Evolutionary conservation across 30 jellyfish, hydroid and myxozoan genomes (phyloP), one percentile per base, ranked within the genome.

Genomic region (Aurelia aurita complex sp. Pacific): DNA sequence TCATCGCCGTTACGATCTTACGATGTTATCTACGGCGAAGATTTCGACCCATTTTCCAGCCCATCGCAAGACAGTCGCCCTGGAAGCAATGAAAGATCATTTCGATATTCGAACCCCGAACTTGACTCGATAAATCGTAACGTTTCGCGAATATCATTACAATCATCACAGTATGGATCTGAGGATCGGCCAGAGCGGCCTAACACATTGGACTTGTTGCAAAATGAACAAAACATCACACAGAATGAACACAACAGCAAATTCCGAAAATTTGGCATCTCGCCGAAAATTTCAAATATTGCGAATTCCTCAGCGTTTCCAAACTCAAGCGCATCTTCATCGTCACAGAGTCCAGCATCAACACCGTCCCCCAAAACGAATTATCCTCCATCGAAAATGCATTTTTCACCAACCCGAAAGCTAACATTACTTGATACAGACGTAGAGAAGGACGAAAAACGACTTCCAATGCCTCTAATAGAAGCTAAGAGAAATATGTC

Each of bases 321-420:
- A 33, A 89, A 88, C 85, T 94, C 98, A 19, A 82, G 86, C 63
- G 85, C 97, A 3, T 82, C 97, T 66, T 94, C 98, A 13, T 94
- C 98, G 51, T 89, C 98, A 42, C 97, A 94, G 73, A 94, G 98
- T 76, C 97, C 97, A 42, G 97, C 97, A 2, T 94, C 98, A 16
- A 94, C 98, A 67, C 98, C 98, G 34, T 89, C 98, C 14, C 98
- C 98, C 23, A 92, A 91, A 82, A 82, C 91, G 12, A 82, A 13
- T 54, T 72, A 69, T 9, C 91, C 91, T 7, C 77, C 90, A 33
- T 60, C 87, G 10, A 60, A 75, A 61, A 35, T 68, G 65, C 55
- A 64, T 7, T 77, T 77, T 64, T 23, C 67, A 14, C 70, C 51
- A 7, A 75, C 63, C 2, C 61, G 85, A 36, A 82, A 82, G 84